phyloP scores from a whole-genome alignment of 2,888 invertebrate species.

The Platycnemis pennipes region DNA sequence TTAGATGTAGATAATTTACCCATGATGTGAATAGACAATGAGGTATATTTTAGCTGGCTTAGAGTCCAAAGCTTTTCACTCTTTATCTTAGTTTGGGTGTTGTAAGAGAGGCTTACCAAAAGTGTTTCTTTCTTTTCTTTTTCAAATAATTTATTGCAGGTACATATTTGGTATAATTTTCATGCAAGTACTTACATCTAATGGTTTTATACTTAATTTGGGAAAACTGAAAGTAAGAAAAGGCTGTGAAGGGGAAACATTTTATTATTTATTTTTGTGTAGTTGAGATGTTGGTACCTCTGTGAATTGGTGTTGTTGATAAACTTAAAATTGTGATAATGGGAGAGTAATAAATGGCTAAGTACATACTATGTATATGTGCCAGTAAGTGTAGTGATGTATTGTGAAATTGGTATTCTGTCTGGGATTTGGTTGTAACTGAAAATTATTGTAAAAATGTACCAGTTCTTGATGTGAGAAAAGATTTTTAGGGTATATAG shows the following conservation, averaged over 20 bases:
- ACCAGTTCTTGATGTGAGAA: not conserved
- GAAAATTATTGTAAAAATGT: not conserved
- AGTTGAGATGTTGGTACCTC: not conserved
- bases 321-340: conserved; percentile 19
- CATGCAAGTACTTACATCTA: not conserved
- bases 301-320: conserved; percentile 22
- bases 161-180: not conserved
- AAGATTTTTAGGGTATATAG: not conserved
- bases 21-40: not conserved
- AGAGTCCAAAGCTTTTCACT: not conserved
- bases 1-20: not conserved
- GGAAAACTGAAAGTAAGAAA: not conserved
- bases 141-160: not conserved
- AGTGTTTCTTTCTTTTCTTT: not conserved
- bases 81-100: not conserved
- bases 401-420: not conserved
- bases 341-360: not conserved
- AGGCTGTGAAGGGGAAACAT: conserved; percentile 4
- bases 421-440: not conserved
- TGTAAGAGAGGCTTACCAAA: not conserved
- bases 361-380: not conserved
- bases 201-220: not conserved
- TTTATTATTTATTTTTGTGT: not conserved
- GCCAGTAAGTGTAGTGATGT: not conserved
- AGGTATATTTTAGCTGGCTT: not conserved